Percentiles rank a stretch among this genome's conserved stretches.
Evolutionary conservation across 2,113 vertebrate species (phyloP).

Genomic region (Felis chaus): DNA sequence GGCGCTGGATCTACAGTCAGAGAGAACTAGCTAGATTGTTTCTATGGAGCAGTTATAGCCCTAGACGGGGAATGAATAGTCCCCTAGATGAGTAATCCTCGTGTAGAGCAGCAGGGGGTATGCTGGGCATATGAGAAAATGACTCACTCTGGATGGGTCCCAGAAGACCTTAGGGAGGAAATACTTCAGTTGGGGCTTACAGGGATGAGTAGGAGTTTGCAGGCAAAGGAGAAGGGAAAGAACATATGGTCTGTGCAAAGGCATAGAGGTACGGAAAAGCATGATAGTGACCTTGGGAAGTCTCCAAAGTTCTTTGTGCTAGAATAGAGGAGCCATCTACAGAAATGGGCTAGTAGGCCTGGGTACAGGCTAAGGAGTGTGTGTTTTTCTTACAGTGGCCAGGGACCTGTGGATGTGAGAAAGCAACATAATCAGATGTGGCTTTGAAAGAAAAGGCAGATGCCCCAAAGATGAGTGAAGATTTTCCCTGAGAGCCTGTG

Average conservation of each 20-base stretch:
- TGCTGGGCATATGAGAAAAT: not conserved
- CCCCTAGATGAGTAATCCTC: not conserved
- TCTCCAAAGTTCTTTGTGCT: not conserved
- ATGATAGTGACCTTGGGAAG: not conserved
- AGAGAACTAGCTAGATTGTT: not conserved
- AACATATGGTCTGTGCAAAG: not conserved
- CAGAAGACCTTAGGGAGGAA: not conserved
- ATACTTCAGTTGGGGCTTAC: not conserved
- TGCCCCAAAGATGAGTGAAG: not conserved
- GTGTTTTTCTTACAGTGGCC: not conserved
- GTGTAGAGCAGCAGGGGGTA: not conserved
- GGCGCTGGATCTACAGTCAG: not conserved
- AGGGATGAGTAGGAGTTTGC: not conserved
- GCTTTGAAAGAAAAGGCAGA: not conserved
- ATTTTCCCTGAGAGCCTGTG: not conserved
- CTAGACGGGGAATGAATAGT: not conserved
- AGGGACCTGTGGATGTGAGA: not conserved
- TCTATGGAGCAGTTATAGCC: not conserved
- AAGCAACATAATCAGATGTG: not conserved
- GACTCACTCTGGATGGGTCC: not conserved
- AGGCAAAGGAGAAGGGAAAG: not conserved
- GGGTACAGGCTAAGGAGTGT: not conserved
- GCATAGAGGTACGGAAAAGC: not conserved
- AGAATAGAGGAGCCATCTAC: too few relatives aligned
- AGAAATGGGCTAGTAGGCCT: not conserved